Evolutionary conservation across 2,113 vertebrate species (phyloP).

Genomic region (Sphaerodactylus townsendi): DNA sequence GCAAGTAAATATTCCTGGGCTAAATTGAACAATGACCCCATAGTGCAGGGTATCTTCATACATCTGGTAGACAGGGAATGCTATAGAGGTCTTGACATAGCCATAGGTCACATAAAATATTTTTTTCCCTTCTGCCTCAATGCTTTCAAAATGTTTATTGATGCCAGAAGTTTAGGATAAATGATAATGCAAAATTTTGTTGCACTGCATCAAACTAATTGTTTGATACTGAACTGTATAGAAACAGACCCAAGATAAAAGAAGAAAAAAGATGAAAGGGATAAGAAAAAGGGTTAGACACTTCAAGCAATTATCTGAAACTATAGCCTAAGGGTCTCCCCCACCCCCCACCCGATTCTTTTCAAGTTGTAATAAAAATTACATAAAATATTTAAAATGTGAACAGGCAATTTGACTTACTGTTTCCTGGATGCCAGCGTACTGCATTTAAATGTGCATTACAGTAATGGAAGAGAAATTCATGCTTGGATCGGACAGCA

Average conservation of each 20-base stretch:
- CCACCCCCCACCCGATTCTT: background rate
- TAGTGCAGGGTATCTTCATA: background rate
- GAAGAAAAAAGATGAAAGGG: background rate
- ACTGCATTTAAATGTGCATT: conserved; percentile 85
- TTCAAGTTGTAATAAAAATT: conserved; percentile 13
- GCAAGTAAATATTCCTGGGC: background rate
- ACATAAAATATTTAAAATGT: conserved; percentile 3
- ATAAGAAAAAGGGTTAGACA: background rate
- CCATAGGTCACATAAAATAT: background rate
- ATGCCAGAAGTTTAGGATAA: background rate
- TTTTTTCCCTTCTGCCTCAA: rapidly evolving
- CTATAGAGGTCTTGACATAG: background rate
- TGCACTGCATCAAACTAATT: background rate
- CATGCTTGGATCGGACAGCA: conserved; percentile 73
- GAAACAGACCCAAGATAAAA: background rate
- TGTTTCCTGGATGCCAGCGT: conserved; percentile 82
- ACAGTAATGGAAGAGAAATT: conserved; percentile 93
- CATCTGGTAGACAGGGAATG: background rate
- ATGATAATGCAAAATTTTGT: no score
- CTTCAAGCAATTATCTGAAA: background rate
- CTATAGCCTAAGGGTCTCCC: background rate
- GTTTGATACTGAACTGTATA: conserved; percentile 1
- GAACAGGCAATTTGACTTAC: conserved; percentile 72
- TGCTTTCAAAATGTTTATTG: background rate
- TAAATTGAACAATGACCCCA: background rate